phyloP scores from a whole-genome alignment of 2,113 vertebrate genomes.

The Emydocephalus ijimae region DNA sequence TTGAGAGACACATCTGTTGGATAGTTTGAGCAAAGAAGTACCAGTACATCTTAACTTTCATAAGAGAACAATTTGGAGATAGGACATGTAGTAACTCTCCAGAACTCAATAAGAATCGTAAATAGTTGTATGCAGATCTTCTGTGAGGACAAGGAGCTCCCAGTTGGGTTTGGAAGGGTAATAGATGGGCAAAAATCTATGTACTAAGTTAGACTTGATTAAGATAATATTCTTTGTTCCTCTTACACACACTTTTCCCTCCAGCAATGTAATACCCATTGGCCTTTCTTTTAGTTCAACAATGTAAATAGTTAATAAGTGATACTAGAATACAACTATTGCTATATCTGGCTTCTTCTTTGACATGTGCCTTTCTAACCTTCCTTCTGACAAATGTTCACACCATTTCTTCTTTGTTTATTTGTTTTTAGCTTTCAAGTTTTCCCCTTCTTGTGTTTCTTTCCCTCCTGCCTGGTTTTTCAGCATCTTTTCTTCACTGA shows the following conservation, averaged over 20 bases:
- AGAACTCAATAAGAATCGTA: constrained; percentile 66
- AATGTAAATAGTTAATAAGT: neutral
- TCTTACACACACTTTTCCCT: constrained; percentile 52
- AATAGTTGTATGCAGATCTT: constrained; percentile 65
- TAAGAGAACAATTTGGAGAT: constrained; percentile 64
- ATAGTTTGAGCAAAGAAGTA: constrained; percentile 64
- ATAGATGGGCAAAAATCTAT: constrained; percentile 57
- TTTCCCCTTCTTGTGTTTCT: neutral
- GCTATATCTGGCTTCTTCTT: neutral
- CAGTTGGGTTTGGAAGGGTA: constrained; percentile 65
- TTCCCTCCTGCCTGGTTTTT: neutral
- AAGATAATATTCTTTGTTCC: constrained; percentile 39
- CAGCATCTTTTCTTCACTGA: neutral
- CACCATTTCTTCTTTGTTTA: neutral
- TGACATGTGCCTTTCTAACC: neutral
- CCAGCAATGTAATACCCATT: constrained; percentile 49
- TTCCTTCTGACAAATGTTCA: neutral
- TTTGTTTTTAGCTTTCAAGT: neutral
- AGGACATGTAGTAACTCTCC: constrained; percentile 59
- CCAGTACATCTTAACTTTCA: constrained; percentile 66
- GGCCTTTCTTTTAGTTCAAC: constrained; percentile 49
- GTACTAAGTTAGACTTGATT: constrained; percentile 68
- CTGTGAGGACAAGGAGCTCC: constrained; percentile 61
- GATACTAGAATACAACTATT: neutral
- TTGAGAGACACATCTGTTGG: constrained; percentile 60